Conservation (phyloP, 2,888 invertebrate genomes). For the Polymixis lichenea region DNA sequence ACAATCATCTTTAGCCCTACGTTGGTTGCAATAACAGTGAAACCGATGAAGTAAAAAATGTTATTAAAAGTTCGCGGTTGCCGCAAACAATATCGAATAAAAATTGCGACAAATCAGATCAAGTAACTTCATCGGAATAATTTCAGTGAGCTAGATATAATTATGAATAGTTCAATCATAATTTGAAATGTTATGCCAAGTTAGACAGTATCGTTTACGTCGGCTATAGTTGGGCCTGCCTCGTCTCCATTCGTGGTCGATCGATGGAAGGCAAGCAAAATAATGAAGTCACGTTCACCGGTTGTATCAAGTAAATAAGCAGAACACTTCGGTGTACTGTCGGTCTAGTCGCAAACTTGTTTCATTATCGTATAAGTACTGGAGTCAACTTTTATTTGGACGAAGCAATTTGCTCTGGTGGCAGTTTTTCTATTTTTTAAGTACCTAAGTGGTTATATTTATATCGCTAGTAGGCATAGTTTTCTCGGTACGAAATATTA, state of each 20-base stretch:
- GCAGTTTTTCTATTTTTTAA: conserved; percentile 25
- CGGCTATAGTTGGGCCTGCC: conserved; percentile 4
- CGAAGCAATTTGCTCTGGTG: conserved; percentile 7
- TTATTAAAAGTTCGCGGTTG: not conserved
- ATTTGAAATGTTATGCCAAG: conserved; percentile 42
- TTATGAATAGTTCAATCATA: conserved; percentile 46
- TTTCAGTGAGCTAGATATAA: conserved; percentile 18
- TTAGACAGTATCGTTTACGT: conserved; percentile 33
- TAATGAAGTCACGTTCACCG: conserved; percentile 62
- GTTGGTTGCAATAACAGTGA: not conserved
- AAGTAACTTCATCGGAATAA: conserved; percentile 13
- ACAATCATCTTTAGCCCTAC: conserved; percentile 33
- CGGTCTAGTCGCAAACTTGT: conserved; percentile 30
- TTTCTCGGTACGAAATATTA: not conserved
- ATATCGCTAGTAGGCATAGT: not conserved
- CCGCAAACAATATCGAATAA: not conserved
- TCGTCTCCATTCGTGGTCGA: conserved; percentile 35
- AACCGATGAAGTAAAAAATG: not conserved
- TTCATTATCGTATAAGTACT: conserved; percentile 21
- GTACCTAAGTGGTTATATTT: not conserved
- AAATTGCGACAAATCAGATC: conserved; percentile 8
- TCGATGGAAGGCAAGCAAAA: conserved; percentile 40
- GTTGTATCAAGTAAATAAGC: conserved; percentile 49
- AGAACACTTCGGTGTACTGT: conserved; percentile 29
- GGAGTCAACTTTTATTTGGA: conserved; percentile 14